Evolutionary conservation across 2,113 vertebrate genomes (phyloP).

Genomic region (Chionodraco myersi): DNA sequence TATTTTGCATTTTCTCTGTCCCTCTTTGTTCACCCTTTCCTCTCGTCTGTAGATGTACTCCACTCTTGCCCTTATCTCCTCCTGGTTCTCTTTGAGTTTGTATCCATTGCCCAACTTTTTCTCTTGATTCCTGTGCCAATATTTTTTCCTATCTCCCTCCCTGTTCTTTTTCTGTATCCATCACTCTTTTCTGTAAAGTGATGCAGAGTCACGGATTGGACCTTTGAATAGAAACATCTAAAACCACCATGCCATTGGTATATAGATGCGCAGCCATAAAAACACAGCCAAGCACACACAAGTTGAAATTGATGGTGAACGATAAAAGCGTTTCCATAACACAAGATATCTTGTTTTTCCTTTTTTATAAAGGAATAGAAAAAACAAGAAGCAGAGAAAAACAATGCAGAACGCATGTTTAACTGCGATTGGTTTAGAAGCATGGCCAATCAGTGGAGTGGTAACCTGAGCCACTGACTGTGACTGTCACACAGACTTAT

Average conservation of each 20-base stretch:
- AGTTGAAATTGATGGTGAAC: neutral
- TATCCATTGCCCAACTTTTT: neutral
- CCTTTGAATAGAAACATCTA: conserved; percentile 25
- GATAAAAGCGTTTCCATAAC: neutral
- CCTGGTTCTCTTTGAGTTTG: conserved; percentile 6
- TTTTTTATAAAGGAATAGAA: neutral
- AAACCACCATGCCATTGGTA: neutral
- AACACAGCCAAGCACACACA: neutral
- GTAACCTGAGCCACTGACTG: neutral
- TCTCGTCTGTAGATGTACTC: conserved; percentile 34
- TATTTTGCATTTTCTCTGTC: conserved; percentile 26
- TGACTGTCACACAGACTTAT: neutral
- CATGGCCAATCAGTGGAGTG: neutral
- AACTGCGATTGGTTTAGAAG: neutral
- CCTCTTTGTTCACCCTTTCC: neutral
- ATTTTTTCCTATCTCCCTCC: neutral
- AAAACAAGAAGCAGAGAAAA: neutral
- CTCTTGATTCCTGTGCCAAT: neutral
- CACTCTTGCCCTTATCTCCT: conserved; percentile 36
- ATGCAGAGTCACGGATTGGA: conserved; percentile 32
- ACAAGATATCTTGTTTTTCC: too few species aligned
- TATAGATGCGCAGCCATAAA: neutral
- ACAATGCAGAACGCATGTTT: neutral
- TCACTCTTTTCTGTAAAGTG: conserved; percentile 26
- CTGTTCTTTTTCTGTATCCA: too few species aligned